phyloP scores from a whole-genome alignment of 2,888 invertebrate species.

The Bugula neritina region DNA sequence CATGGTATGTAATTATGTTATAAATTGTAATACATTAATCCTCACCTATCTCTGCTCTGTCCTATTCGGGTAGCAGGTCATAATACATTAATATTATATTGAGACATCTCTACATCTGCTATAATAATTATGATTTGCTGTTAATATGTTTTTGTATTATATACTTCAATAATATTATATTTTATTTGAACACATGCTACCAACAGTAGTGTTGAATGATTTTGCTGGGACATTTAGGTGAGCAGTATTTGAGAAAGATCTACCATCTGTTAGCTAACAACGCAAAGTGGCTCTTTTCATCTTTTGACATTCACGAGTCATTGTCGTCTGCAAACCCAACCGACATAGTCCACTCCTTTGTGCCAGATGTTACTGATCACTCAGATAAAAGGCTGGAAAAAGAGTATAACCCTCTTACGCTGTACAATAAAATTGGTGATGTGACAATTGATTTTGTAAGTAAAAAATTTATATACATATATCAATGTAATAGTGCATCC shows the following conservation, averaged over 20 bases:
- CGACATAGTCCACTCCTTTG: background rate
- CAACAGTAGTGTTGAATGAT: background rate
- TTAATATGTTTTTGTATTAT: too few species aligned
- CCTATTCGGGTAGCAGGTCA: too few species aligned
- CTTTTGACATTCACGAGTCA: slow-evolving; percentile 40
- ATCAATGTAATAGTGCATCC: too few species aligned
- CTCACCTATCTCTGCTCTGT: too few species aligned
- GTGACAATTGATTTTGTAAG: slow-evolving; percentile 42
- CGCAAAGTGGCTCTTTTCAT: slow-evolving; percentile 41
- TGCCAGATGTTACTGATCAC: slow-evolving; percentile 19
- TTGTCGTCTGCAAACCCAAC: slow-evolving; percentile 30
- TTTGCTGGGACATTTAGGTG: slow-evolving; percentile 31
- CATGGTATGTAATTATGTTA: too few species aligned
- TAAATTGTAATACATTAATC: too few species aligned
- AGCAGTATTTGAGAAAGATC: slow-evolving; percentile 34
- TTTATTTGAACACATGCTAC: too few species aligned
- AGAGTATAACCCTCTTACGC: slow-evolving; percentile 35
- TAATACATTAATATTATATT: too few species aligned
- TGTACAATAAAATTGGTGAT: slow-evolving; percentile 39
- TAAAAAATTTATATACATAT: slow-evolving; percentile 28
- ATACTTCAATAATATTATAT: too few species aligned
- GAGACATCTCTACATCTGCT: too few species aligned
- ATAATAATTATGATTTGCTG: too few species aligned
- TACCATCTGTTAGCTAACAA: slow-evolving; percentile 42
- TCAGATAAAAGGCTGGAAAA: background rate